A percentile compares a stretch with the other conserved stretches of the same genome.
phyloP scores from a whole-genome alignment of 2,888 invertebrate species.

The Oscheius sp. region DNA sequence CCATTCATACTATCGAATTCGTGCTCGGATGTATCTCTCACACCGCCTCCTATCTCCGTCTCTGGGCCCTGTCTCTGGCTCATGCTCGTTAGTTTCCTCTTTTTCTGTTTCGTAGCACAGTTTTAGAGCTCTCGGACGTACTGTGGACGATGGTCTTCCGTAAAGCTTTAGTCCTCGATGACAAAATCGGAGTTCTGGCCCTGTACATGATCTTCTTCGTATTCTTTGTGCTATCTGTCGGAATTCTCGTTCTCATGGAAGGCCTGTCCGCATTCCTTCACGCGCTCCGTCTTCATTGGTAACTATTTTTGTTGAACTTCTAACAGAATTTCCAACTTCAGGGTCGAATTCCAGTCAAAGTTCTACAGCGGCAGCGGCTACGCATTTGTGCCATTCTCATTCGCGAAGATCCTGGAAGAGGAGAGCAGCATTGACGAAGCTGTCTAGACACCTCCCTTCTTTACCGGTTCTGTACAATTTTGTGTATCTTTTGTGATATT shows the following conservation, averaged over 20 bases:
- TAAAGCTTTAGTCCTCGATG: conserved; percentile 79
- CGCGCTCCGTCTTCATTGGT: conserved; percentile 74
- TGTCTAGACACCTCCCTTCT: not conserved
- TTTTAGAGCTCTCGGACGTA: conserved; percentile 86
- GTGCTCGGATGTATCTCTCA: conserved; percentile 73
- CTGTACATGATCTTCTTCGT: conserved; percentile 70
- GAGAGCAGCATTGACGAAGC: conserved; percentile 64
- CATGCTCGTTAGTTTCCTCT: conserved; percentile 69
- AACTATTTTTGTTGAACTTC: not conserved
- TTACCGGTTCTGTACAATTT: too few relatives aligned
- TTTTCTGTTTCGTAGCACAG: not conserved
- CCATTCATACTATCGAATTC: conserved; percentile 74
- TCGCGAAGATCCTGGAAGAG: conserved; percentile 78
- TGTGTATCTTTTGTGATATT: too few relatives aligned
- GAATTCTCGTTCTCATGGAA: conserved; percentile 74
- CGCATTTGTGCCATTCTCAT: conserved; percentile 92
- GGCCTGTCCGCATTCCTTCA: conserved; percentile 74
- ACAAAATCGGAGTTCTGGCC: conserved; percentile 72
- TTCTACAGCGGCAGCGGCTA: conserved; percentile 93
- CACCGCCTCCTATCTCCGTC: conserved; percentile 73
- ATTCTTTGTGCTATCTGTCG: conserved; percentile 72
- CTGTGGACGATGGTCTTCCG: conserved; percentile 87
- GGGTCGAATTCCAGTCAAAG: conserved; percentile 99
- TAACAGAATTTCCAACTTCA: conserved; percentile 71
- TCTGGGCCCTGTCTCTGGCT: conserved; percentile 73